Conservation (phyloP, 1,140 invertebrate species). For the Fragariocoptes setiger region DNA sequence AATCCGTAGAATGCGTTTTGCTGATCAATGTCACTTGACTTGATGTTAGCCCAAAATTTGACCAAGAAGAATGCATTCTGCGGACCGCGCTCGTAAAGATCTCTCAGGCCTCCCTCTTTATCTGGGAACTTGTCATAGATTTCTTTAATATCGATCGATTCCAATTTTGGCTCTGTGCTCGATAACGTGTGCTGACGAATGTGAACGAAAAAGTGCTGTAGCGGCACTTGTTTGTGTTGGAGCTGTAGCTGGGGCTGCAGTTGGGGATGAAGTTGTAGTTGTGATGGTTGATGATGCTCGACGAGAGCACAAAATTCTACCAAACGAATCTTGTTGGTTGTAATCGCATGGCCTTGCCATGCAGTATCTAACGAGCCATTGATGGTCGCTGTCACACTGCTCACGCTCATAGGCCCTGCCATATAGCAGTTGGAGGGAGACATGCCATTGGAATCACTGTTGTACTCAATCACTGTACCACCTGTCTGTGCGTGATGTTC, state of each 20-base stretch:
- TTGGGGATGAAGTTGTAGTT: slow-evolving; percentile 15
- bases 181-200: slow-evolving; percentile 45
- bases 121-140: slow-evolving; percentile 98
- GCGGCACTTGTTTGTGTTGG: background rate
- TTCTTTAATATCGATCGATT: slow-evolving; percentile 81
- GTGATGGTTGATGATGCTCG: slow-evolving; percentile 26
- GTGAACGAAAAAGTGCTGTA: slow-evolving; percentile 69
- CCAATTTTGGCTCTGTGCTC: slow-evolving; percentile 71
- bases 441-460: background rate
- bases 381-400: background rate
- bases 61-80: slow-evolving; percentile 93
- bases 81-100: slow-evolving; percentile 86
- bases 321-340: slow-evolving; percentile 75
- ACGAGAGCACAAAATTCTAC: slow-evolving; percentile 93
- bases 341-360: slow-evolving; percentile 80
- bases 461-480: background rate
- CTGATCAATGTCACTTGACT: slow-evolving; percentile 62
- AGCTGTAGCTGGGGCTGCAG: background rate
- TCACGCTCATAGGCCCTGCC: background rate
- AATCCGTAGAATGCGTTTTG: slow-evolving; percentile 78
- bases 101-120: slow-evolving; percentile 87
- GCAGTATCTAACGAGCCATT: slow-evolving; percentile 18
- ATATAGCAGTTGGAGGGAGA: background rate
- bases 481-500: slow-evolving; percentile 16
- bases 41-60: slow-evolving; percentile 98